Percentiles rank a stretch among this genome's conserved stretches.
phyloP scores from a whole-genome alignment of 2,113 vertebrate genomes.

The Myrmophylax atrothorax region DNA sequence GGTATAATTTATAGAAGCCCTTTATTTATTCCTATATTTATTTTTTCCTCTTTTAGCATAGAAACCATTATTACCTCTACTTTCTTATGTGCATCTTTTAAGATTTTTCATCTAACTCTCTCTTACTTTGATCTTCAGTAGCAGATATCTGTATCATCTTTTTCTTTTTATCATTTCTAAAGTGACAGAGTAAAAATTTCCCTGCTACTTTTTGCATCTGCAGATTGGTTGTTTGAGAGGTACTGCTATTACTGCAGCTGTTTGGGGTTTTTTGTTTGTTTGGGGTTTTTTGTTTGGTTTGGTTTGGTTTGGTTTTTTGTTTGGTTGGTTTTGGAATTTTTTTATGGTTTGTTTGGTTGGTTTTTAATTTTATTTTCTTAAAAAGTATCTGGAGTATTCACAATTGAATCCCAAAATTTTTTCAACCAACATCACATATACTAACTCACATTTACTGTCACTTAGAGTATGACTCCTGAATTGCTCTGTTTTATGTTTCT shows the following conservation, averaged over 20 bases:
- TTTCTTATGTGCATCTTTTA: not conserved
- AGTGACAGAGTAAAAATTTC: not conserved
- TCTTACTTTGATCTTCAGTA: not conserved
- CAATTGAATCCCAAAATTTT: not conserved
- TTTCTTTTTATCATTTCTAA: not conserved
- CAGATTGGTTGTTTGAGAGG: not conserved
- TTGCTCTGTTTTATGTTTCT: not conserved
- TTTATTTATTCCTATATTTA: not conserved
- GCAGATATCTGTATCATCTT: not conserved
- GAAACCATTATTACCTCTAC: not conserved
- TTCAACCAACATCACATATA: not conserved
- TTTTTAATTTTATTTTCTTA: not conserved
- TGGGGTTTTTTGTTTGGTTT: no score
- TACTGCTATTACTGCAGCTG: not conserved
- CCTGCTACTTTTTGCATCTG: not conserved
- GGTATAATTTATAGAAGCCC: accelerated
- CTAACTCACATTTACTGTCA: not conserved
- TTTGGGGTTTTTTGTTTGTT: not conserved
- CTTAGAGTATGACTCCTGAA: not conserved
- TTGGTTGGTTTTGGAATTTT: no score
- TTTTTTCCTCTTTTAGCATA: not conserved
- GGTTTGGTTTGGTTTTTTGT: no score
- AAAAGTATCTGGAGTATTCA: not conserved
- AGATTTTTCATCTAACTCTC: not conserved
- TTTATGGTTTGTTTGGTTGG: no score